phyloP scores from a whole-genome alignment of 2,888 invertebrate species.

The Spicauda simplicius region DNA sequence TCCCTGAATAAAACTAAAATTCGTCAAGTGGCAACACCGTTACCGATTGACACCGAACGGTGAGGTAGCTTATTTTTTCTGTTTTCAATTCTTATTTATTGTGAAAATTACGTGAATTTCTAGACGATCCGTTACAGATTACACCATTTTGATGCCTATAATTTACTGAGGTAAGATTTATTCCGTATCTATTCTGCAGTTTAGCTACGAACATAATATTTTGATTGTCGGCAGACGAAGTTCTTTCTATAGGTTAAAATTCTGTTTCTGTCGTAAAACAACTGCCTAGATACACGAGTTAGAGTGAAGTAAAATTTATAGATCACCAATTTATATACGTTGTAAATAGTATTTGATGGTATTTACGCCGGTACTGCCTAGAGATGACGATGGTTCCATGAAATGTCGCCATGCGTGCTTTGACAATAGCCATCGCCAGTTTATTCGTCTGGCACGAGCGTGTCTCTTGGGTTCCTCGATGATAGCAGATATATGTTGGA shows the following conservation, averaged over 20 bases:
- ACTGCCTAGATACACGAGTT: background rate
- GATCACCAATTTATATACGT: background rate
- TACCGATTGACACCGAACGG: slow-evolving; percentile 79
- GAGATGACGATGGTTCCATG: slow-evolving; percentile 7
- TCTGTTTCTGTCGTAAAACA: slow-evolving; percentile 46
- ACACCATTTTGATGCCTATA: slow-evolving; percentile 79
- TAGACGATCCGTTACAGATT: slow-evolving; percentile 65
- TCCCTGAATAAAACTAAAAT: too few species aligned
- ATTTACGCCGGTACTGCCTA: background rate
- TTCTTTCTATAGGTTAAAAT: slow-evolving; percentile 74
- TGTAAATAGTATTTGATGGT: background rate
- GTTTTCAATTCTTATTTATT: slow-evolving; percentile 81
- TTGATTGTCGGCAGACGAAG: slow-evolving; percentile 71
- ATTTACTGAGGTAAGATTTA: slow-evolving; percentile 75
- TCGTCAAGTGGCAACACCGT: slow-evolving; percentile 54
- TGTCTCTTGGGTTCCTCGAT: background rate
- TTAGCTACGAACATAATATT: slow-evolving; percentile 49
- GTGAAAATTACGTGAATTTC: slow-evolving; percentile 75
- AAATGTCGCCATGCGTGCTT: slow-evolving; percentile 74
- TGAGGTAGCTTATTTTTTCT: slow-evolving; percentile 84
- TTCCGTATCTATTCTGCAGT: background rate
- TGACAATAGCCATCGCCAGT: slow-evolving; percentile 51
- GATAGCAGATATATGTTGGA: background rate
- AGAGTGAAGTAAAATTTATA: background rate
- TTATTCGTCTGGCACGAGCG: slow-evolving; percentile 1